Evolutionary conservation across 2,113 vertebrate species (phyloP), one percentile per base, ranked within the genome.

Genomic region (Argyrosomus japonicus): DNA sequence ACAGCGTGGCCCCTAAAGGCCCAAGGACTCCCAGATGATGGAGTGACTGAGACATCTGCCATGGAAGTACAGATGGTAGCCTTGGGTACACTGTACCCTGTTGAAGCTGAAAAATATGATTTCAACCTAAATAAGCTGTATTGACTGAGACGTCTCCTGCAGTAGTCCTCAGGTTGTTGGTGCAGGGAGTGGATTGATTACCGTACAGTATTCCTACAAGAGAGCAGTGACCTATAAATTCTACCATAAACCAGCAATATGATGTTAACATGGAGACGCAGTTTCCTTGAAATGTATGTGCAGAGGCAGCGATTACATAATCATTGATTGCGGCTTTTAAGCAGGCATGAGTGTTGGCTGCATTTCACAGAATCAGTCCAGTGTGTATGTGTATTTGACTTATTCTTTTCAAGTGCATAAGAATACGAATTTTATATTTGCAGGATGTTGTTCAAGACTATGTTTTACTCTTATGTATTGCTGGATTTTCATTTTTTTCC

Each of bases 11-110:
- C 87, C 85, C 90, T 50, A 51, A 82, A 88, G 81, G 88, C 88
- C 74, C 53, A 17, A 84, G 74, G 83, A 81, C 74, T 89, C 87
- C 82, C 86, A 82, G 83, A 91, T 91, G 93, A 93, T 89, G 87
- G 82, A 90, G 85, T 57, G 84, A 81, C 76, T 48, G 73, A 83
- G 83, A 92, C 90, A 82, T 92, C 87, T 93, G 88, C 86, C 70
- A 27, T 15, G 86, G 86, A 93, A 77, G 87, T 91, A 79, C 88
- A 88, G 86, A 82, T 85, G 90, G 81, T 84, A 76, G 88, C 91
- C 84, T 84, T 90, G 89, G 86, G 83, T 90, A 68, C 64, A 64
- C 75, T 69, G 79, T 63, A 76, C 61, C 87, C 87, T 77, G 80
- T 85, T 90, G 82, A 79, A 74, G 72, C 81, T 83, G 83, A 82